Evolutionary conservation across 2,113 vertebrate species (phyloP).

Genomic region (Cricetomys ansorgei): DNA sequence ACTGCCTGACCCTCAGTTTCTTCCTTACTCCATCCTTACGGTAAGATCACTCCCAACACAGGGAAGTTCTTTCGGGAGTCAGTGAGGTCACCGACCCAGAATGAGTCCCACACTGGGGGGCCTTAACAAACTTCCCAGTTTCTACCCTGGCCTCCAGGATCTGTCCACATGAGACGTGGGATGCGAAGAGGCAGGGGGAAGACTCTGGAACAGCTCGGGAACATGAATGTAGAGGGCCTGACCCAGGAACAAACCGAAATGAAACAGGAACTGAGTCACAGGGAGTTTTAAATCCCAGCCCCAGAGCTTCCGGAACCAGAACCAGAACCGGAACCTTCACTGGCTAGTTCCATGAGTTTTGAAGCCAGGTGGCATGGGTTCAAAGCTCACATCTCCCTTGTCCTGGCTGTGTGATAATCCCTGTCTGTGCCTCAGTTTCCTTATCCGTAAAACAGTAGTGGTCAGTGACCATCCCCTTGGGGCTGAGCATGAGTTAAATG

Average conservation of each 20-base stretch:
- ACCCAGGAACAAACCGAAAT: neutral
- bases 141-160: neutral
- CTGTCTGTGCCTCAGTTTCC: neutral
- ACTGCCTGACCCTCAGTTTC: neutral
- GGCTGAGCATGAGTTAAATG: accelerated
- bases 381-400: neutral
- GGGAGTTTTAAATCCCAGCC: neutral
- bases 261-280: neutral
- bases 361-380: neutral
- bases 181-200: neutral
- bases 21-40: neutral
- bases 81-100: neutral
- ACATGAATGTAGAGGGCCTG: neutral
- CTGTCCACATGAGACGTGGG: neutral
- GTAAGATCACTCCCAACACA: neutral
- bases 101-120: neutral
- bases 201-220: neutral
- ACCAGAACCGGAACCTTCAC: neutral
- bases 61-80: neutral
- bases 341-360: accelerated
- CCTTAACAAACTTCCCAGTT: too few species aligned
- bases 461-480: accelerated
- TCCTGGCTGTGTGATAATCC: neutral
- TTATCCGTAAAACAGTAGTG: neutral
- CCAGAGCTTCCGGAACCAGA: neutral